phyloP scores from a whole-genome alignment of 2,888 invertebrate genomes.

The Andrena minutula region DNA sequence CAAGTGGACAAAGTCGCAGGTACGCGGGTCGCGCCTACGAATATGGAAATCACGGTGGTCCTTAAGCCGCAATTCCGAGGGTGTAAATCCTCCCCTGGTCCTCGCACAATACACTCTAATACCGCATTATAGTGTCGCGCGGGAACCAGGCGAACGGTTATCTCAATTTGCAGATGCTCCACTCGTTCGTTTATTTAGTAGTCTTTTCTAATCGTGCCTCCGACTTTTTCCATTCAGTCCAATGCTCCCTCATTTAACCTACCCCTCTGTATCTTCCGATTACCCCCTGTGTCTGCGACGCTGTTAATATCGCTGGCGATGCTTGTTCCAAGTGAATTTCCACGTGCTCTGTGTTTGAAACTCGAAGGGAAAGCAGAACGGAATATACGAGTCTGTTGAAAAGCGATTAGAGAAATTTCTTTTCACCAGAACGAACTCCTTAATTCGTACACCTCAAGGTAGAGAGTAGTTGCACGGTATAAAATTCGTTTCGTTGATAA shows the following conservation, averaged over 20 bases:
- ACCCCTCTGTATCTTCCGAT: not conserved
- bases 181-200: conserved; percentile 62
- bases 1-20: conserved; percentile 31
- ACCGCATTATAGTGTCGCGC: conserved; percentile 76
- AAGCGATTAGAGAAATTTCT: no score
- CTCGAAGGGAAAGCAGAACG: no score
- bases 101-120: conserved; percentile 81
- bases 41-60: conserved; percentile 76
- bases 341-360: no score
- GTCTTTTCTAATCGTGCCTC: conserved; percentile 52
- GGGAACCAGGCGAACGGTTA: conserved; percentile 69
- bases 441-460: no score
- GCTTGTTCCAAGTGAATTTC: no score
- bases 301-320: not conserved
- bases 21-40: conserved; percentile 53
- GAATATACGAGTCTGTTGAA: no score
- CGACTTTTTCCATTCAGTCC: not conserved
- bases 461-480: no score
- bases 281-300: not conserved
- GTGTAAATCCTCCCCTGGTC: conserved; percentile 78
- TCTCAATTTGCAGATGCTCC: conserved; percentile 79
- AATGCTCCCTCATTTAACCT: not conserved
- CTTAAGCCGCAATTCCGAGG: conserved; percentile 80
- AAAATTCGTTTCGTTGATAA: no score
- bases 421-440: no score